Conservation (phyloP, 2,888 invertebrate species). For the Neria commutata region DNA sequence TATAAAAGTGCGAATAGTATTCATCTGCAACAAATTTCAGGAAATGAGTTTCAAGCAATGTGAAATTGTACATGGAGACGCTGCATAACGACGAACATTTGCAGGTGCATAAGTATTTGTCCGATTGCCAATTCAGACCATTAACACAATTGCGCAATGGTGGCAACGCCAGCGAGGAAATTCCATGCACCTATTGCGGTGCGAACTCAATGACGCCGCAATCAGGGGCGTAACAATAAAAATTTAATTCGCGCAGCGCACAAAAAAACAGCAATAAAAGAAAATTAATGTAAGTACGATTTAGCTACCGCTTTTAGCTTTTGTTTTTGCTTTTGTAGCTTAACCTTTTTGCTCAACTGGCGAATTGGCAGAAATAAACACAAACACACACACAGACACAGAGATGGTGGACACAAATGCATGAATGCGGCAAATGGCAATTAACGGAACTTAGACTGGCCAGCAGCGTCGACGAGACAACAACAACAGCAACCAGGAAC, state of each 20-base stretch:
- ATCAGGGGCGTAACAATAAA: slow-evolving; percentile 3
- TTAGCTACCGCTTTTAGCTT: not conserved
- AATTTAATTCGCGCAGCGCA: too few relatives aligned
- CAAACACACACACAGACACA: not conserved
- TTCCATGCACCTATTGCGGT: not conserved
- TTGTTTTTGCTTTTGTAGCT: slow-evolving; percentile 9
- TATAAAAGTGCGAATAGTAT: too few relatives aligned
- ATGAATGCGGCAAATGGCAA: too few relatives aligned
- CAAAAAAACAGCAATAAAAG: slow-evolving; percentile 8
- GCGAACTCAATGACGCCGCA: slow-evolving; percentile 28
- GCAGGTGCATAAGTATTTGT: too few relatives aligned
- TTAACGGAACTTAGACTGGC: slow-evolving; percentile 27
- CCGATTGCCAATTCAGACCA: too few relatives aligned
- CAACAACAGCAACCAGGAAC: slow-evolving; percentile 17
- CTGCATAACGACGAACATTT: too few relatives aligned
- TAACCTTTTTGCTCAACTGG: slow-evolving; percentile 9
- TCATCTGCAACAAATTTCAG: too few relatives aligned
- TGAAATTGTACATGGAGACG: too few relatives aligned
- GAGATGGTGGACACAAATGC: not conserved
- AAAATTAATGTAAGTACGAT: slow-evolving; percentile 3
- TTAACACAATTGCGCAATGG: slow-evolving; percentile 24
- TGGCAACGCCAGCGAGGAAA: slow-evolving; percentile 44
- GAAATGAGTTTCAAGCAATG: too few relatives aligned
- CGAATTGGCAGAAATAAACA: slow-evolving; percentile 7
- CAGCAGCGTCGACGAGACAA: slow-evolving; percentile 10